Evolutionary conservation across 2,888 invertebrate genomes (phyloP), one percentile per base, ranked within the genome.

Genomic region (Aleiodes alternator): DNA sequence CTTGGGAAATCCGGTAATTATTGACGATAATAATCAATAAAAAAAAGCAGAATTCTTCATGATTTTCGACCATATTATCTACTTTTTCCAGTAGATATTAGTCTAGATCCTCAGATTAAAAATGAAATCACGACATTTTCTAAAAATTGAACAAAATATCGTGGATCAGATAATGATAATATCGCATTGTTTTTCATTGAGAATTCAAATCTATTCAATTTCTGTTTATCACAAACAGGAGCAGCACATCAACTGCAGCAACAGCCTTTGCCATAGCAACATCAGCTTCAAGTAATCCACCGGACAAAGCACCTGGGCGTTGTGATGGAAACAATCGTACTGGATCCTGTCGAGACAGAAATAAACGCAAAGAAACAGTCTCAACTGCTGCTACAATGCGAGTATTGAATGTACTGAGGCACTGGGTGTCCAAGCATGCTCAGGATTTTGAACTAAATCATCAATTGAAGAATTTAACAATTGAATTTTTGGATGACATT

Each of bases 371-470:
- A 79, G 95, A 96, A 84, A 95, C 94, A 8, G 94, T 96, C 57
- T 96, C 96, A 57, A 96, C 96, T 5, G 97, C 97, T n/a, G 97
- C 97, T 73, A 97, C 97, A 0, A 97, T 97, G 97, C 90, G 97
- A 77, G 97, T 97, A 0, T 91, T 97, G 0, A 97, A 96, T 88
- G 97, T 97, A 1, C 91, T 97, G 64, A 93, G 96, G 78, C 97
- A 97, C 87, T 97, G 97, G 97, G 95, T 96, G 48, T 96, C 96
- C 0, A 97, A 97, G 89, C 97, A 97, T 87, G 94, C 95, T 0
- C 96, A 96, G 90, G 96, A 97, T 88, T 97, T 97, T 89, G 96
- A 96, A 90, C 92, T 92, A 12, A 94, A 96, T 85, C 92, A 92
- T 56, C 92, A 93, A 72, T 91, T 97, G 75, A 94, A 95, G 79